A percentile compares a stretch with the other conserved stretches of the same genome.
phyloP scores from a whole-genome alignment of 2,888 invertebrate species.

The Diarsia brunnea region DNA sequence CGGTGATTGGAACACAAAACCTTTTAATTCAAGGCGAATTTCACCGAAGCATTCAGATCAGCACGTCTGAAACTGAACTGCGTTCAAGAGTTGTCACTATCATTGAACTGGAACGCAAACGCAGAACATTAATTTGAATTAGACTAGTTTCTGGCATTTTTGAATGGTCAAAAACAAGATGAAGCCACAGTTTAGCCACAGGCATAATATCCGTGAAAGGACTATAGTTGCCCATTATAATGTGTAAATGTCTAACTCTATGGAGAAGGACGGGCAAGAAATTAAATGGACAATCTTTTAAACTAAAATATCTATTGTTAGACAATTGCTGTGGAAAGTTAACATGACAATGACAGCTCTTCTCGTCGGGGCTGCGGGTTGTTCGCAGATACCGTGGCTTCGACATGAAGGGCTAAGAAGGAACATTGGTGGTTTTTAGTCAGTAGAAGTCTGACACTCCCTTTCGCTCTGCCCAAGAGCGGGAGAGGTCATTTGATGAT shows the following conservation, averaged over 20 bases:
- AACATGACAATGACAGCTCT: not conserved
- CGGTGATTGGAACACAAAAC: conserved; percentile 82
- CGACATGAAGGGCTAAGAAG: too few species aligned
- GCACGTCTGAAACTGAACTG: not conserved
- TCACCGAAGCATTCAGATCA: not conserved
- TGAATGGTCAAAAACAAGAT: not conserved
- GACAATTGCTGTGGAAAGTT: not conserved
- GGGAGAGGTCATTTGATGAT: too few species aligned
- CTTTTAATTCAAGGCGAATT: not conserved
- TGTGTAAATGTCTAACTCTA: not conserved
- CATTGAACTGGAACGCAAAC: not conserved
- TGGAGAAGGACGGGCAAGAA: not conserved
- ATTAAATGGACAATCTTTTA: not conserved
- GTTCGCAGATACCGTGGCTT: too few species aligned
- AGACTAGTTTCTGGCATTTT: not conserved
- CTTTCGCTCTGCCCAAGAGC: too few species aligned
- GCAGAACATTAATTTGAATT: not conserved
- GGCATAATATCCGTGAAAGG: not conserved
- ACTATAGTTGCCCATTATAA: not conserved
- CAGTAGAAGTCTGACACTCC: too few species aligned
- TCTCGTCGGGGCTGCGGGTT: too few species aligned
- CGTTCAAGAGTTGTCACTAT: not conserved
- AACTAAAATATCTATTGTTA: not conserved
- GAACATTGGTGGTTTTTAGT: too few species aligned
- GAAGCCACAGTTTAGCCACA: not conserved